phyloP scores from a whole-genome alignment of 2,888 invertebrate species.

The Metopia argyrocephala region DNA sequence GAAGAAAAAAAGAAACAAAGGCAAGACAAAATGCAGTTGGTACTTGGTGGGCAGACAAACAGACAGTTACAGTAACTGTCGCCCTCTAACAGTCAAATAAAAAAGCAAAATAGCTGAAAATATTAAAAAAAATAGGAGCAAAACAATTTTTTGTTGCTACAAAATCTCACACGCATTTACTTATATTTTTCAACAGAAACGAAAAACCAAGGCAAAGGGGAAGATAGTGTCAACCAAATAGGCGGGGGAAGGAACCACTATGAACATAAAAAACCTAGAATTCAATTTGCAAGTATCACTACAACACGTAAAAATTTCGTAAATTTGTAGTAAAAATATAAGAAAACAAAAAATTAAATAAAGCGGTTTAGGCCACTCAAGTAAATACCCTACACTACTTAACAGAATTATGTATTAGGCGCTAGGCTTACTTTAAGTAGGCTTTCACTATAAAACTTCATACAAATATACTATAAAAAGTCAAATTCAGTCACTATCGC shows the following conservation, averaged over 20 bases:
- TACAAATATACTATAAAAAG: no score
- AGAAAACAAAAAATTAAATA: no score
- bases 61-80: slow-evolving; percentile 60
- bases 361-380: no score
- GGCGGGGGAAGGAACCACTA: not conserved
- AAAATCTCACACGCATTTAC: no score
- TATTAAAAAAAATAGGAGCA: slow-evolving; percentile 3
- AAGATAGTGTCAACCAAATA: not conserved
- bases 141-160: no score
- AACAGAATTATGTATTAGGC: no score
- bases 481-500: no score
- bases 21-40: slow-evolving; percentile 38
- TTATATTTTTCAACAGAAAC: not conserved
- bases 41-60: no score
- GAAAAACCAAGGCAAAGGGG: not conserved
- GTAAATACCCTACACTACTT: no score
- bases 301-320: slow-evolving; percentile 60
- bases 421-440: no score
- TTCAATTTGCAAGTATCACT: slow-evolving; percentile 62
- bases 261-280: slow-evolving; percentile 41
- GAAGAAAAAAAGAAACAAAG: not conserved
- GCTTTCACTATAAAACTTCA: no score
- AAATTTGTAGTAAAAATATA: slow-evolving; percentile 58
- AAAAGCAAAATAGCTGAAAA: slow-evolving; percentile 22
- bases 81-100: slow-evolving; percentile 31